Conservation (phyloP, 2,888 invertebrate genomes). For the Heliconius cydno region DNA sequence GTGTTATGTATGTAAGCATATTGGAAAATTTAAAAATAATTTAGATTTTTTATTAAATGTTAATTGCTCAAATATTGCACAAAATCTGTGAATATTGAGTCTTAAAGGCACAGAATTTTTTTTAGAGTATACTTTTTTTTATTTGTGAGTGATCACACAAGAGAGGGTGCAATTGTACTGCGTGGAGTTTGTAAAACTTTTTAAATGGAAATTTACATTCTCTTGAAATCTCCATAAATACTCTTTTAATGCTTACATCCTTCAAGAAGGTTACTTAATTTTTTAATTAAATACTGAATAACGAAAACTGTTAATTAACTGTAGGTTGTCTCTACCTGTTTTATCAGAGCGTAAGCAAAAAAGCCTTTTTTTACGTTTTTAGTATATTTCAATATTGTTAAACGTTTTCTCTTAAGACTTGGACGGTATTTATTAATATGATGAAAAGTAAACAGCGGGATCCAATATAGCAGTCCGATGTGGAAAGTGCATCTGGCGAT, state of each 20-base stretch:
- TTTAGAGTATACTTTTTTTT: too few species aligned
- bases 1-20: too few species aligned
- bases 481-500: conserved; percentile 11
- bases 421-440: conserved; percentile 15
- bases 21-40: too few species aligned
- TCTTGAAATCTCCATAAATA: too few species aligned
- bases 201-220: too few species aligned
- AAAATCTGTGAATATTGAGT: not conserved
- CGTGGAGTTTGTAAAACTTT: too few species aligned
- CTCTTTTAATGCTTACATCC: too few species aligned
- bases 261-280: too few species aligned
- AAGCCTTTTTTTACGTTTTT: not conserved
- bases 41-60: not conserved
- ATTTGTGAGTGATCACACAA: too few species aligned
- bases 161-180: too few species aligned
- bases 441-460: conserved; percentile 27
- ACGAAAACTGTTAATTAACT: not conserved
- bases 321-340: not conserved
- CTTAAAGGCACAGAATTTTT: too few species aligned
- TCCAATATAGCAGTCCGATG: not conserved
- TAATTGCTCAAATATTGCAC: not conserved
- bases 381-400: not conserved
- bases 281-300: too few species aligned
- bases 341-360: not conserved
- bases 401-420: not conserved